These are phyloP conservation scores for Cinclus cinclus DNA, from an alignment of 2,113 vertebrate genomes.

Conservation along the genomic window DNA sequence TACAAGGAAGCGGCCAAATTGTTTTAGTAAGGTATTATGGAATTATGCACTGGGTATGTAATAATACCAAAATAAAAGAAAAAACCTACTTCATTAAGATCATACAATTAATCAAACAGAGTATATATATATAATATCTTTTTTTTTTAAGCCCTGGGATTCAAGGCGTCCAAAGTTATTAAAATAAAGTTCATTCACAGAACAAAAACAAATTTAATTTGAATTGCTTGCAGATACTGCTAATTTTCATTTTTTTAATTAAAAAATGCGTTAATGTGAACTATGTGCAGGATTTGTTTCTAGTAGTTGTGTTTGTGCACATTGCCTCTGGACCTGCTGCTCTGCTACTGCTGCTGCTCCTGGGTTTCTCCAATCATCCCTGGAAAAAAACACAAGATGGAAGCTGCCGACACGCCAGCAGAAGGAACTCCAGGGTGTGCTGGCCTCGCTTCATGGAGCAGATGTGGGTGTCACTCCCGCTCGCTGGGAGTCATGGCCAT, in stretches of 20 bases:
- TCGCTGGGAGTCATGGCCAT: conserved; percentile 85
- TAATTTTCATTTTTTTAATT: conserved; percentile 86
- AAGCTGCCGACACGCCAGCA: conserved; percentile 32
- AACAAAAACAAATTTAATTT: conserved; percentile 88
- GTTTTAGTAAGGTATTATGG: not conserved
- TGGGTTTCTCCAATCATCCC: conserved; percentile 51
- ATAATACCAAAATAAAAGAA: conserved; percentile 83
- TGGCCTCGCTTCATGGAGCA: conserved; percentile 75
- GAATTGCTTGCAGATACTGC: conserved; percentile 90
- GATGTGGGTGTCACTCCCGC: conserved; percentile 81
- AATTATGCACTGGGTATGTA: conserved; percentile 84
- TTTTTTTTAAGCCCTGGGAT: conserved; percentile 86
- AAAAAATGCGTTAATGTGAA: conserved; percentile 86
- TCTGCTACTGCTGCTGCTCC: conserved; percentile 65
- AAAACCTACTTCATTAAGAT: conserved; percentile 86
- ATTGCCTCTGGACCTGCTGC: conserved; percentile 73
- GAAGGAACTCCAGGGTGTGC: conserved; percentile 3
- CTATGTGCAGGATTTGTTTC: conserved; percentile 83
- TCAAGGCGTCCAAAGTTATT: conserved; percentile 87
- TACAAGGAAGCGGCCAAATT: conserved; percentile 26
- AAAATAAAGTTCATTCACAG: conserved; percentile 90
- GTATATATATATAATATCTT: conserved; percentile 85
- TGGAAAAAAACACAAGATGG: not conserved
- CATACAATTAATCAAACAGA: conserved; percentile 89
- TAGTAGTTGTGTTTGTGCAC: conserved; percentile 82